Conservation (phyloP, 2,797 vertebrate genomes). For the Tinamus major region DNA sequence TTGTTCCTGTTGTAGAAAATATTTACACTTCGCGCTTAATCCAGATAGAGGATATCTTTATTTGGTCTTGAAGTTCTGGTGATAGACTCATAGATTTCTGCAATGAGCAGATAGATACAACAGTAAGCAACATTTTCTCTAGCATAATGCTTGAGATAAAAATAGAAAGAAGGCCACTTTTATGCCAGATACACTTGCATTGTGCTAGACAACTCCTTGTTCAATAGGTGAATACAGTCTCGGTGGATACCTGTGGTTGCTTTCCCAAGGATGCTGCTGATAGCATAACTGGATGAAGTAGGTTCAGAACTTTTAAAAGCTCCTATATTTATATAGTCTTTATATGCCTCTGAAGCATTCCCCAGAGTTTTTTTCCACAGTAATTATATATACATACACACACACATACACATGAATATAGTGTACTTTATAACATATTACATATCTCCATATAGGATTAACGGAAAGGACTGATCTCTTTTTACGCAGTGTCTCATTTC, state of each 20-base stretch:
- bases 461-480: neutral
- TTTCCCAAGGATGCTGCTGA: neutral
- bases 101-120: neutral
- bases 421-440: neutral
- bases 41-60: neutral
- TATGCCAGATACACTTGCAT: neutral
- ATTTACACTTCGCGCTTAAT: neutral
- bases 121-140: neutral
- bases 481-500: neutral
- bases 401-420: neutral
- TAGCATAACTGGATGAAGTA: neutral
- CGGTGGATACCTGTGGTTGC: neutral
- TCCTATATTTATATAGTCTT: neutral
- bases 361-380: neutral
- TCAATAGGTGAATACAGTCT: neutral
- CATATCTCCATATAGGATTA: neutral
- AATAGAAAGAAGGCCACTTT: neutral
- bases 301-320: neutral
- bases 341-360: neutral
- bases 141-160: neutral
- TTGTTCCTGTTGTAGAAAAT: neutral
- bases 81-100: neutral
- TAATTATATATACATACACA: neutral
- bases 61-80: neutral
- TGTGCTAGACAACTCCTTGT: neutral